Conservation (phyloP, 2,797 vertebrate species). For the Pterois miles region DNA sequence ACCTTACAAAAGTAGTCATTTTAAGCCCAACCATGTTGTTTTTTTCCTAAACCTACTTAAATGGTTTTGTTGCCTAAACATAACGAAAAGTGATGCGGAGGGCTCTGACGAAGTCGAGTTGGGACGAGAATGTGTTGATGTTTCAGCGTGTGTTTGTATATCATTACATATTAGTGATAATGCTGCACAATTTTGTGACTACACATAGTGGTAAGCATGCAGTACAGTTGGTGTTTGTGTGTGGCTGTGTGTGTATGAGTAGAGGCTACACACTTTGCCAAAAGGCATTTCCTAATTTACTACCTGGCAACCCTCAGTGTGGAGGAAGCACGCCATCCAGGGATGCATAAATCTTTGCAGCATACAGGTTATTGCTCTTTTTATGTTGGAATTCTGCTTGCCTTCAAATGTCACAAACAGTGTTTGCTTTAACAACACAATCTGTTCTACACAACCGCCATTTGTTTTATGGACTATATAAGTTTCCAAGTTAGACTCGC, state of each 20-base stretch:
- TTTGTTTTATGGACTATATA: conserved; percentile 85
- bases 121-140: too few relatives aligned
- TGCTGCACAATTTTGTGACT: conserved; percentile 7
- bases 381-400: conserved; percentile 81
- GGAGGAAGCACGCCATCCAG: conserved; percentile 67
- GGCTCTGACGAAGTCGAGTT: too few relatives aligned
- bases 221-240: not conserved
- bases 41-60: too few relatives aligned
- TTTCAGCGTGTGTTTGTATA: conserved; percentile 6
- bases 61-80: too few relatives aligned
- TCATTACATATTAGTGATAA: conserved; percentile 1
- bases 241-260: not conserved
- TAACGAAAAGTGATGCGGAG: too few relatives aligned
- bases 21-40: too few relatives aligned
- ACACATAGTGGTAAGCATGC: conserved; percentile 25
- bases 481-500: conserved; percentile 62
- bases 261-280: conserved; percentile 66
- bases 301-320: conserved; percentile 77
- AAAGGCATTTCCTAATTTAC: conserved; percentile 81
- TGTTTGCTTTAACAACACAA: conserved; percentile 84
- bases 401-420: conserved; percentile 79
- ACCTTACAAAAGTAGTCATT: too few relatives aligned
- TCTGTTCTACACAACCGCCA: conserved; percentile 82
- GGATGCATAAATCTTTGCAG: conserved; percentile 80
- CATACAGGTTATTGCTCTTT: conserved; percentile 82